Conservation (phyloP, 2,113 vertebrate species). For the Chinchilla lanigera region DNA sequence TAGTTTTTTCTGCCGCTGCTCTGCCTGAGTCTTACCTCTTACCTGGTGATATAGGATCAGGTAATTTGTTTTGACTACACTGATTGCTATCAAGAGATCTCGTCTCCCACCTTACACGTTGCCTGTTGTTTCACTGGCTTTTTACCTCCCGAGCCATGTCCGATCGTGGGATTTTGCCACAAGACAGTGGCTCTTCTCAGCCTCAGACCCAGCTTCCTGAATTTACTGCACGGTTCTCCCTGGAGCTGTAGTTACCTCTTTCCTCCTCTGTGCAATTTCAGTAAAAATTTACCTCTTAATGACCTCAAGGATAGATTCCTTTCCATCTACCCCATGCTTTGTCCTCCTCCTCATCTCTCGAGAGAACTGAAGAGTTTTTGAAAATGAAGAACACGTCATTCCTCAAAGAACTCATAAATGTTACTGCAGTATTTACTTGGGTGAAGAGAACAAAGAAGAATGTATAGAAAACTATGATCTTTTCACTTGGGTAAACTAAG, state of each 20-base stretch:
- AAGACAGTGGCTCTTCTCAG: rapidly evolving
- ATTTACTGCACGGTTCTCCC: rapidly evolving
- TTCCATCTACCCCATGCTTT: rapidly evolving
- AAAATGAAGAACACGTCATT: not conserved
- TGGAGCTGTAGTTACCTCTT: not conserved
- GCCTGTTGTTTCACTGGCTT: too few species aligned
- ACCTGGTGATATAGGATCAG: not conserved
- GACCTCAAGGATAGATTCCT: not conserved
- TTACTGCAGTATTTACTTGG: not conserved
- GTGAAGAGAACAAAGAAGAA: not conserved
- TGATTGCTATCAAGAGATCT: not conserved
- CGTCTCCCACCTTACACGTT: not conserved
- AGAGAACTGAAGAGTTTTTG: not conserved
- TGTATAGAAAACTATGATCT: not conserved
- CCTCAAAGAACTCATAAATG: not conserved
- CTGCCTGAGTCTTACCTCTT: not conserved
- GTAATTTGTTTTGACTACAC: not conserved
- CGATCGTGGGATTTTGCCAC: not conserved
- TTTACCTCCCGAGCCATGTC: not conserved
- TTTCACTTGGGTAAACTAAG: not conserved
- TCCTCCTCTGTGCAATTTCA: not conserved
- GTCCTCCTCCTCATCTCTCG: not conserved
- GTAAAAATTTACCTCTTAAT: too few species aligned
- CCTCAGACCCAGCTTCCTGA: too few species aligned
- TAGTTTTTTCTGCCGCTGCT: not conserved